Evolutionary conservation across 1,140 invertebrate genomes (phyloP).

Genomic region (Drosophila mojavensis): DNA sequence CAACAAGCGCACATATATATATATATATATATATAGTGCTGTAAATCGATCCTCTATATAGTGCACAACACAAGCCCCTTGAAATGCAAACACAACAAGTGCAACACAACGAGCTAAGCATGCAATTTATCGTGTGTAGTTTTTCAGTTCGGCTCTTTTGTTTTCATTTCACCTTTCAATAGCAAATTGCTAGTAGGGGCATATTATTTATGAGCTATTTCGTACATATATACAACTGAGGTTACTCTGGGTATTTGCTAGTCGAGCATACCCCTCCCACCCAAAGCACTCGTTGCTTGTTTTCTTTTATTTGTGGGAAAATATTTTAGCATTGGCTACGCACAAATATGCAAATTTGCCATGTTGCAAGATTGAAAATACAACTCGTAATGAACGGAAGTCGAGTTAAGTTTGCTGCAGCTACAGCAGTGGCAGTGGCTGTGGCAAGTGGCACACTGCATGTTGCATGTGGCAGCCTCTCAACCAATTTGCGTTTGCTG

Average conservation of each 20-base stretch:
- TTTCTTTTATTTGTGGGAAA: slow-evolving; percentile 69
- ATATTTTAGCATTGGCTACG: slow-evolving; percentile 50
- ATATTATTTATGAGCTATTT: background rate
- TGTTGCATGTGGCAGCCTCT: slow-evolving; percentile 10
- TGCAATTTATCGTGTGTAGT: slow-evolving; percentile 24
- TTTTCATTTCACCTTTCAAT: slow-evolving; percentile 15
- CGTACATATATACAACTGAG: background rate
- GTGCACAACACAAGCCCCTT: background rate
- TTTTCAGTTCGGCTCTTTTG: slow-evolving; percentile 15
- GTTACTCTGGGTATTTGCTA: background rate
- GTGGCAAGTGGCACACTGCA: slow-evolving; percentile 7
- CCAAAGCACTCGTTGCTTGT: slow-evolving; percentile 8
- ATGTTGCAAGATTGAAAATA: slow-evolving; percentile 32
- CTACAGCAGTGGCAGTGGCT: background rate
- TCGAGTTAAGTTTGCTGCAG: slow-evolving; percentile 28
- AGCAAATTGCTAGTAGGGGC: too few relatives aligned
- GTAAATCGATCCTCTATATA: slow-evolving; percentile 35
- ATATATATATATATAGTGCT: slow-evolving; percentile 10
- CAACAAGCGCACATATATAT: slow-evolving; percentile 27
- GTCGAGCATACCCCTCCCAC: background rate
- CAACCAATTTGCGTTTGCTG: slow-evolving; percentile 12
- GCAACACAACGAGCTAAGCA: slow-evolving; percentile 8
- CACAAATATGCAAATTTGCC: slow-evolving; percentile 34
- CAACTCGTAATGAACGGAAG: slow-evolving; percentile 32
- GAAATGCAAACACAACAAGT: background rate